A percentile compares a stretch with the other conserved stretches of the same genome.
phyloP scores from a whole-genome alignment of 64 coral and sea anemone genomes.

The Stichodactyla mertensii region DNA sequence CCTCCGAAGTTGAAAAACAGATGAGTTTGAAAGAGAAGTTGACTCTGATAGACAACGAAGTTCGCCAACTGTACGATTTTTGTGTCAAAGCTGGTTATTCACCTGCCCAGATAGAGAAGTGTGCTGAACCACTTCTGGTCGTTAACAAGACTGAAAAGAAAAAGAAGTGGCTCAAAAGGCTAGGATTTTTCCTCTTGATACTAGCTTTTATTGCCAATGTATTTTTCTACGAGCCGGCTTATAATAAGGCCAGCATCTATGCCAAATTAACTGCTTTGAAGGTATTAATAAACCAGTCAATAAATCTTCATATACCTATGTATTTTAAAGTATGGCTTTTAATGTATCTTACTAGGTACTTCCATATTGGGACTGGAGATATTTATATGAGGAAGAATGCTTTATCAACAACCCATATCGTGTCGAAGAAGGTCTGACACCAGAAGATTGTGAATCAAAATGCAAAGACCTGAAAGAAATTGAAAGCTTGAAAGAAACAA shows the following conservation, averaged over 20 bases:
- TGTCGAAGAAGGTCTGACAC: conserved; percentile 49
- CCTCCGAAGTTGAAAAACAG: conserved; percentile 48
- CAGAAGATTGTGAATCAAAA: conserved; percentile 64
- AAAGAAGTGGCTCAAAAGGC: conserved; percentile 53
- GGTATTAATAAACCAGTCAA: conserved; percentile 20
- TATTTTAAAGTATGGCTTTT: neutral
- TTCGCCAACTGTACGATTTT: conserved; percentile 79
- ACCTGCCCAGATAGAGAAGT: conserved; percentile 71
- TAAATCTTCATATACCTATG: no score
- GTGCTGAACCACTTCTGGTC: conserved; percentile 69
- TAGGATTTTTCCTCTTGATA: conserved; percentile 44
- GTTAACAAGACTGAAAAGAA: conserved; percentile 52
- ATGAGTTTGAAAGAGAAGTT: conserved; percentile 77
- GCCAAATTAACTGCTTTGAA: conserved; percentile 54
- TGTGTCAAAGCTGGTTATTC: conserved; percentile 79
- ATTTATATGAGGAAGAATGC: conserved; percentile 67
- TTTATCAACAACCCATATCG: conserved; percentile 85
- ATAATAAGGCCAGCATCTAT: conserved; percentile 77
- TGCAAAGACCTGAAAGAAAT: conserved; percentile 51
- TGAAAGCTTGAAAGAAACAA: conserved; percentile 18
- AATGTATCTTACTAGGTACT: conserved; percentile 37
- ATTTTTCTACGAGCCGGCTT: conserved; percentile 59
- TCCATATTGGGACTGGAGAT: conserved; percentile 93
- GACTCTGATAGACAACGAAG: conserved; percentile 75
- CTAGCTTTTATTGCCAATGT: conserved; percentile 48